Evolutionary conservation across 1,140 invertebrate species (phyloP), one percentile per base, ranked within the genome.

Genomic region (Pseudoatta argentina): DNA sequence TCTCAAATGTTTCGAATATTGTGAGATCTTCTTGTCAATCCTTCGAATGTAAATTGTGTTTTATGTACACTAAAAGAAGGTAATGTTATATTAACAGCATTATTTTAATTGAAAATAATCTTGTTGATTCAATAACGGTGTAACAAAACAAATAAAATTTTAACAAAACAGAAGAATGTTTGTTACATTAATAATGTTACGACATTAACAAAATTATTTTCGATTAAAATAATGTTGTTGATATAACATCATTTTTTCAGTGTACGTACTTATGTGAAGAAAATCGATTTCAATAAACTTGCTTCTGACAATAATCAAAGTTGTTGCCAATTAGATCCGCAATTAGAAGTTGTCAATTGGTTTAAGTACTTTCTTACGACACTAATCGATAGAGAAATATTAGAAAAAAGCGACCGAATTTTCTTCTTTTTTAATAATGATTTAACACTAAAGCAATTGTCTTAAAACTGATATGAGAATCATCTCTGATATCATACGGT

Each of bases 391-490:
- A 6, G 12, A 21, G 0, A 75, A 75, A 34, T 57, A 21, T 34
- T 16, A 34, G 0, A 69, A 2, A 7, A 44, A 55, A 55, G 1
- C 53, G 10, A 7, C 6, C 2, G 7, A n/a, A 21, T 2, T 44
- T 44, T 10, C 34, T 7, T 39, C 2, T 44, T 44, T 51, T 71
- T 16, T 16, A 71, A 18, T 18, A 6, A 24, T 48, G 0, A 71
- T 18, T 21, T 71, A 27, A 18, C 39, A 44, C 39, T 44, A 44
- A 8, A 34, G 18, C 14, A 7, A 16, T 0, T 2, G 30, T 57
- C 30, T 76, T 30, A 39, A 76, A 76, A 76, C 55, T 59, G 30
- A 44, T 44, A 44, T 10, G 7, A 24, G 59, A 39, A 57, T 71
- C 21, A 4, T 24, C 1, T 71, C 14, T 51, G 14, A 10, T 51